Percentiles rank a stretch among this genome's conserved stretches.
Evolutionary conservation across 2,888 invertebrate species (phyloP).

Genomic region (Petrophora chlorosata): DNA sequence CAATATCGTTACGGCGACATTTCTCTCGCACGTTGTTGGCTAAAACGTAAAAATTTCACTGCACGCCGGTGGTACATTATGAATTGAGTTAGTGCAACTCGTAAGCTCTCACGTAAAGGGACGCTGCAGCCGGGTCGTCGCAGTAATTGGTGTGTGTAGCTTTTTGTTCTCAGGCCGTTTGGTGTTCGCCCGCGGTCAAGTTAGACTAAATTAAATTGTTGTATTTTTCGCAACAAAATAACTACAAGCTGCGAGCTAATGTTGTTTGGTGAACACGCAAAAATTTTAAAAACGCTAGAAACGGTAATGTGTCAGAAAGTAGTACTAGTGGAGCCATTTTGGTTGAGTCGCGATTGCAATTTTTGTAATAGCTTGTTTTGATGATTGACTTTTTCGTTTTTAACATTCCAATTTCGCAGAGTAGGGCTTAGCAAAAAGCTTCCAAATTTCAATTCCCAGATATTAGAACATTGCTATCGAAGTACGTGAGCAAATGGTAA

Average conservation of each 20-base stretch:
- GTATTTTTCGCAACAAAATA: slow-evolving; percentile 77
- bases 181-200: slow-evolving; percentile 72
- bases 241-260: slow-evolving; percentile 53
- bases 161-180: slow-evolving; percentile 68
- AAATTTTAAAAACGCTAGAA: slow-evolving; percentile 29
- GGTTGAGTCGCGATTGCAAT: slow-evolving; percentile 15
- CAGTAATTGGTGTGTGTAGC: slow-evolving; percentile 78
- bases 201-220: slow-evolving; percentile 81
- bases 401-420: neutral
- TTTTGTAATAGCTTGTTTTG: slow-evolving; percentile 25
- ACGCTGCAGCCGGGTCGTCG: slow-evolving; percentile 50
- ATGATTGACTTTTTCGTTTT: slow-evolving; percentile 5
- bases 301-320: neutral
- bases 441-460: neutral
- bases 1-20: slow-evolving; percentile 26
- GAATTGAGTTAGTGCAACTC: slow-evolving; percentile 75
- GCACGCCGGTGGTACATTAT: slow-evolving; percentile 56
- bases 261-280: slow-evolving; percentile 34
- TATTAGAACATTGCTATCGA: neutral
- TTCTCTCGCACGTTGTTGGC: slow-evolving; percentile 40
- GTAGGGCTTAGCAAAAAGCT: too few relatives aligned
- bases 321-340: slow-evolving; percentile 19
- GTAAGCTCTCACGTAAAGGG: slow-evolving; percentile 61
- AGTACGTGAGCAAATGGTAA: neutral
- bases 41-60: slow-evolving; percentile 63